phyloP scores from a whole-genome alignment of 2,797 vertebrate genomes.

The Clarias platycephalus region DNA sequence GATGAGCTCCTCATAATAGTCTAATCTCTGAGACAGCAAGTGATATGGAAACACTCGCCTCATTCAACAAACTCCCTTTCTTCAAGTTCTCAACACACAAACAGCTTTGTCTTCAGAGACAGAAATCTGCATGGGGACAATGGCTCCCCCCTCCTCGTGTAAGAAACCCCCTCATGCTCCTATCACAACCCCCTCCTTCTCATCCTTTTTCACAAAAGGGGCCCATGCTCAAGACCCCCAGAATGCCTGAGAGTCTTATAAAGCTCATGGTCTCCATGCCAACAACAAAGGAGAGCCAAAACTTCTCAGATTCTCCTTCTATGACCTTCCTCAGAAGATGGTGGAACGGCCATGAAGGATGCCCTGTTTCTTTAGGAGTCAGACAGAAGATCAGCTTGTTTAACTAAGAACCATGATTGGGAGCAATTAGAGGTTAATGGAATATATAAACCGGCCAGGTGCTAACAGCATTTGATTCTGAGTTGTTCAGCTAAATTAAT shows the following conservation, averaged over 20 bases:
- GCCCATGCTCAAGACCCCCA: slow-evolving; percentile 53
- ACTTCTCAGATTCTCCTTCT: slow-evolving; percentile 56
- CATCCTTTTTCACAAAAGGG: slow-evolving; percentile 56
- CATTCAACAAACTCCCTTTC: slow-evolving; percentile 44
- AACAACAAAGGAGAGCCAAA: slow-evolving; percentile 53
- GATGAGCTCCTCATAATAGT: slow-evolving; percentile 36
- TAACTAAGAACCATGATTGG: slow-evolving; percentile 13
- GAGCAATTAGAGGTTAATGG: not conserved
- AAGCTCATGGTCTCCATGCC: slow-evolving; percentile 54
- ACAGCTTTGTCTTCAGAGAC: slow-evolving; percentile 56
- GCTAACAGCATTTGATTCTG: not conserved
- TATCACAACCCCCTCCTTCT: slow-evolving; percentile 48
- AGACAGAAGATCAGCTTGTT: slow-evolving; percentile 20
- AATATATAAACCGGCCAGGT: not conserved
- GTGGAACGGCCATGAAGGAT: slow-evolving; percentile 22
- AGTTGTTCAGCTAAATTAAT: not conserved
- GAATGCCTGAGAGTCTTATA: slow-evolving; percentile 50
- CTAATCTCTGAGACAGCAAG: slow-evolving; percentile 56
- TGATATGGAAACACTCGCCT: slow-evolving; percentile 44
- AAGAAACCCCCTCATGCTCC: slow-evolving; percentile 44
- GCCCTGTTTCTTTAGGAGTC: slow-evolving; percentile 31
- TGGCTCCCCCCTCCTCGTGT: slow-evolving; percentile 43
- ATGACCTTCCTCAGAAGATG: slow-evolving; percentile 27
- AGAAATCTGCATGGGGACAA: slow-evolving; percentile 63
- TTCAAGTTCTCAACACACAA: slow-evolving; percentile 56